These are phyloP conservation scores for Megaleporinus macrocephalus DNA, from an alignment of 2,113 vertebrate genomes.

Conservation along the genomic window DNA sequence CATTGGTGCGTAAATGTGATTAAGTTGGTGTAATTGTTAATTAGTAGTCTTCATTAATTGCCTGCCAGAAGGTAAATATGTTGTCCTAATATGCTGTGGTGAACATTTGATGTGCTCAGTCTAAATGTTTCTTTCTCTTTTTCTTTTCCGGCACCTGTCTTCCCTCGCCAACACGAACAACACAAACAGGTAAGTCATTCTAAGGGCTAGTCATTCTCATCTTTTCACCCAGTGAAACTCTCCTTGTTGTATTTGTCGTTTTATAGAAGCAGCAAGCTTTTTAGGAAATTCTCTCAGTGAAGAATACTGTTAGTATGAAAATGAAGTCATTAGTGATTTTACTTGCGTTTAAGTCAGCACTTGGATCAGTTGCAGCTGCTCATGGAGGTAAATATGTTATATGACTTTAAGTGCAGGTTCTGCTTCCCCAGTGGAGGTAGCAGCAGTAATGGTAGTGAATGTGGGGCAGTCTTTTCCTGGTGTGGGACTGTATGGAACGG, in stretches of 20 bases:
- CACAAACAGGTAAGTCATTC: constrained; percentile 10
- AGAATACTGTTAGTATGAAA: too few species aligned
- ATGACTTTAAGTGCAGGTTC: neutral
- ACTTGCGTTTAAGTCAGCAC: neutral
- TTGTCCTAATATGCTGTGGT: neutral
- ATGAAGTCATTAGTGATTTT: too few species aligned
- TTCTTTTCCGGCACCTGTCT: neutral
- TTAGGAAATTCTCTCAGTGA: too few species aligned
- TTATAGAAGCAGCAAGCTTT: too few species aligned
- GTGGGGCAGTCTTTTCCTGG: constrained; percentile 31
- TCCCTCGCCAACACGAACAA: neutral
- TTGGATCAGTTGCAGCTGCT: neutral
- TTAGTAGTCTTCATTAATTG: constrained; percentile 11
- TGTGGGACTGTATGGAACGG: neutral
- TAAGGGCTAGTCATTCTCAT: too few species aligned
- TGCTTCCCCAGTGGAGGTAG: neutral
- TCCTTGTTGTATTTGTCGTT: neutral
- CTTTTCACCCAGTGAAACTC: neutral
- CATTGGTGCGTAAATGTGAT: neutral
- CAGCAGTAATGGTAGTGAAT: neutral
- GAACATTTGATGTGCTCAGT: neutral
- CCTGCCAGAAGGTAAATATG: neutral
- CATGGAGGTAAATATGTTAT: neutral
- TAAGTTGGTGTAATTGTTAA: neutral
- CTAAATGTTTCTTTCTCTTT: neutral